phyloP scores from a whole-genome alignment of 2,113 vertebrate genomes.

The Aphyosemion australe region DNA sequence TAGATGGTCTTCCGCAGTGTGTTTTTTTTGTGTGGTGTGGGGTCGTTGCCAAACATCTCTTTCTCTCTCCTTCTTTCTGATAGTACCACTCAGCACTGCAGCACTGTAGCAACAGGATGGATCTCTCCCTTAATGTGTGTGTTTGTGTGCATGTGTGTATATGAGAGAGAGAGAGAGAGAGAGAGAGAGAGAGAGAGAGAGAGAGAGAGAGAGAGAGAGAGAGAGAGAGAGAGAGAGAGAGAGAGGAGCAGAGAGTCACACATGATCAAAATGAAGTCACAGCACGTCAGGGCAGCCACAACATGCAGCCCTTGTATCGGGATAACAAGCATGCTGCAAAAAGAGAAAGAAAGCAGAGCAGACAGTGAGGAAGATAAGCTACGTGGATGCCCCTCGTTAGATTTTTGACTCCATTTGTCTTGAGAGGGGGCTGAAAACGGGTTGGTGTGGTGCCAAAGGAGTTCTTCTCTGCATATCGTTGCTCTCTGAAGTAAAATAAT shows the following conservation, averaged over 20 bases:
- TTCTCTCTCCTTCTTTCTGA: slow-evolving; percentile 35
- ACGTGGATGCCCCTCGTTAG: slow-evolving; percentile 42
- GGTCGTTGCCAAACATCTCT: slow-evolving; percentile 43
- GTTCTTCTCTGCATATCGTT: slow-evolving; percentile 17
- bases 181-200: too few relatives aligned
- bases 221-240: neutral
- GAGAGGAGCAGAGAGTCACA: slow-evolving; percentile 16
- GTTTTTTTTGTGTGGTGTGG: slow-evolving; percentile 50
- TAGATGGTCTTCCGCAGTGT: slow-evolving; percentile 54
- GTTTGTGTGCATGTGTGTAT: slow-evolving; percentile 22
- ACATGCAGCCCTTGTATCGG: slow-evolving; percentile 49
- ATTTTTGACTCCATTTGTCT: slow-evolving; percentile 49
- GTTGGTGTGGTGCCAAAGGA: slow-evolving; percentile 49
- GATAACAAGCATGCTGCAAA: slow-evolving; percentile 60
- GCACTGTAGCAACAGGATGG: slow-evolving; percentile 63
- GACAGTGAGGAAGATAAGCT: slow-evolving; percentile 19
- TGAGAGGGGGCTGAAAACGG: slow-evolving; percentile 36
- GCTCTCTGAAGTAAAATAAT: neutral
- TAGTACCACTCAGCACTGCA: slow-evolving; percentile 73
- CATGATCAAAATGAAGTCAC: slow-evolving; percentile 54
- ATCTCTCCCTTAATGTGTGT: slow-evolving; percentile 42
- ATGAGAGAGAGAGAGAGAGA: neutral
- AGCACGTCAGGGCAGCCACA: slow-evolving; percentile 51
- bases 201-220: too few relatives aligned
- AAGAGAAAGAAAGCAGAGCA: neutral